A percentile compares a stretch with the other conserved stretches of the same genome.
These are phyloP conservation scores for Gymnobelideus leadbeateri DNA, from an alignment of 2,113 vertebrate species.

Conservation along the genomic window DNA sequence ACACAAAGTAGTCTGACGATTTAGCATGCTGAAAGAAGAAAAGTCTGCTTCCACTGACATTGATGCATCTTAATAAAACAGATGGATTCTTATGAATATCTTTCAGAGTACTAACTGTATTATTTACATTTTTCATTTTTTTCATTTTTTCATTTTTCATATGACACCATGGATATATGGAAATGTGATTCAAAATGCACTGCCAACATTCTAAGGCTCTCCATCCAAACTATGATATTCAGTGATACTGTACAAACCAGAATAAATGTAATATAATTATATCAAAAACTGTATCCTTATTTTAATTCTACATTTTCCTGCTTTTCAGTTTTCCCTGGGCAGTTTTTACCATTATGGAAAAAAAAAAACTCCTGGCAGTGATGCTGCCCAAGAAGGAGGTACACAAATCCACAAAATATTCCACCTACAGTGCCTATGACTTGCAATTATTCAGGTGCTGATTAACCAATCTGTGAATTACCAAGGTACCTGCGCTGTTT, in stretches of 20 bases:
- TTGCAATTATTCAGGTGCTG: constrained; percentile 33
- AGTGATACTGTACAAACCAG: constrained; percentile 34
- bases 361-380: constrained; percentile 17
- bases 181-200: constrained; percentile 68
- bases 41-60: constrained; percentile 18
- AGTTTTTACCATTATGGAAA: constrained; percentile 52
- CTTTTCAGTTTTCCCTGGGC: constrained; percentile 21
- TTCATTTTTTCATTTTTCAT: constrained; percentile 59
- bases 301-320: constrained; percentile 57
- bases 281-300: constrained; percentile 44
- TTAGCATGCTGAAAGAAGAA: constrained; percentile 55
- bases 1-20: constrained; percentile 41
- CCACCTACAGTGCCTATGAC: background rate
- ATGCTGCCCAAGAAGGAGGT: constrained; percentile 7
- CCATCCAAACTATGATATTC: constrained; percentile 39
- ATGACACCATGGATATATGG: constrained; percentile 43
- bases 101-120: constrained; percentile 63
- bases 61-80: constrained; percentile 49
- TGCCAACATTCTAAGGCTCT: constrained; percentile 52
- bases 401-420: constrained; percentile 1
- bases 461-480: constrained; percentile 8
- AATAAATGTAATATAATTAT: constrained; percentile 55
- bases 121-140: constrained; percentile 70
- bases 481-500: background rate
- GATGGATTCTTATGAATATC: constrained; percentile 58